These are phyloP conservation scores for Oncorhynchus nerka DNA, from an alignment of 2,113 vertebrate genomes.

Conservation along the genomic window DNA sequence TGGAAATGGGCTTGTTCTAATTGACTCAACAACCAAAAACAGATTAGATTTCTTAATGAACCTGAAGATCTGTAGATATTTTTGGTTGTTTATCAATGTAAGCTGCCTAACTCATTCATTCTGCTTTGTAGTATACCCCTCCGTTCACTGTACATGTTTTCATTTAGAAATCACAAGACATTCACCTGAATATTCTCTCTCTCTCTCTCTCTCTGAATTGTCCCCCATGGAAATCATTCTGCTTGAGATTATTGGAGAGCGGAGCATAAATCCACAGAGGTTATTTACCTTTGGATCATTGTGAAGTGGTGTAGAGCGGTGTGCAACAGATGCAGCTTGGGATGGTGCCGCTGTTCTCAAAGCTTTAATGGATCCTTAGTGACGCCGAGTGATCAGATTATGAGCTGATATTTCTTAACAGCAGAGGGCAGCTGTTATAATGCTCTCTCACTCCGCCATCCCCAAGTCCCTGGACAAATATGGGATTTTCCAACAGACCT, in stretches of 20 bases:
- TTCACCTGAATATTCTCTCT: conserved; percentile 61
- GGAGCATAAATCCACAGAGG: conserved; percentile 46
- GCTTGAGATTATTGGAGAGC: conserved; percentile 56
- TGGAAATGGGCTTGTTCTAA: too few relatives aligned
- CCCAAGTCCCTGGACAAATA: not conserved
- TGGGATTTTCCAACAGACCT: not conserved
- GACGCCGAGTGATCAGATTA: not conserved
- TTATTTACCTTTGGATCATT: conserved; percentile 52
- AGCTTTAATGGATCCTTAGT: not conserved
- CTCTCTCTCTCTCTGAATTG: conserved; percentile 47
- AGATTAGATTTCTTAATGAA: too few relatives aligned
- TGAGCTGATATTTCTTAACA: not conserved
- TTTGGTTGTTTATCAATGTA: too few relatives aligned
- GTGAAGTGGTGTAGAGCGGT: not conserved
- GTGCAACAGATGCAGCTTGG: not conserved
- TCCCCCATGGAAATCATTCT: conserved; percentile 42
- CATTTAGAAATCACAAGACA: too few relatives aligned
- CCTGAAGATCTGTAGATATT: too few relatives aligned
- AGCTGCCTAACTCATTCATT: too few relatives aligned
- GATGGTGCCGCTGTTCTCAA: not conserved
- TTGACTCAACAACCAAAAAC: too few relatives aligned
- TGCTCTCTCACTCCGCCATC: not conserved
- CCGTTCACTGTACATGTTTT: too few relatives aligned
- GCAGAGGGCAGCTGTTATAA: not conserved
- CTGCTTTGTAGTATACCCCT: too few relatives aligned